phyloP scores from a whole-genome alignment of 2,888 invertebrate genomes.

The Agrotis ipsilon region DNA sequence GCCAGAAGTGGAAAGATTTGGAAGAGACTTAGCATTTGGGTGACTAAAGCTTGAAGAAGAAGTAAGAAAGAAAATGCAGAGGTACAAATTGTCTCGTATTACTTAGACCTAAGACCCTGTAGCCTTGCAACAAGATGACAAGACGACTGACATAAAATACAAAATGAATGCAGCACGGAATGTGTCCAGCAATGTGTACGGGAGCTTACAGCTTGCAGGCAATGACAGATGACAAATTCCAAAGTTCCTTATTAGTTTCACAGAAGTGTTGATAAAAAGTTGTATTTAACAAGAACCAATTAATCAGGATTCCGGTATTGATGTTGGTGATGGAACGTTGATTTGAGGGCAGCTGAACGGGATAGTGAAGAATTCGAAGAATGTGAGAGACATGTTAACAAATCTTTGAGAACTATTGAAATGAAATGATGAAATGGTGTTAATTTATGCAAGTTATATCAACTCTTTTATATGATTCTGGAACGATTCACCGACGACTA shows the following conservation, averaged over 20 bases:
- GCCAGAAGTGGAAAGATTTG: too few relatives aligned
- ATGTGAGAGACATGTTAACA: not conserved
- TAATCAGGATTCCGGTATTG: slow-evolving; percentile 6
- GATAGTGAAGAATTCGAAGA: not conserved
- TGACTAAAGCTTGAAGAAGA: too few relatives aligned
- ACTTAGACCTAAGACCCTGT: too few relatives aligned
- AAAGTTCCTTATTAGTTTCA: slow-evolving; percentile 20
- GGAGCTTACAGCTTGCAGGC: slow-evolving; percentile 38
- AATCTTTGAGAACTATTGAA: too few relatives aligned
- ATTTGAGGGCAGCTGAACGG: not conserved
- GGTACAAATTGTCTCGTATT: too few relatives aligned
- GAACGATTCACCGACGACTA: too few relatives aligned
- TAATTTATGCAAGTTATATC: too few relatives aligned
- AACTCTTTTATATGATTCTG: too few relatives aligned
- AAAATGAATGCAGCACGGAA: slow-evolving; percentile 9
- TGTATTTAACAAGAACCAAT: slow-evolving; percentile 17
- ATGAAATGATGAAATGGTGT: too few relatives aligned
- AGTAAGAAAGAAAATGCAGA: too few relatives aligned
- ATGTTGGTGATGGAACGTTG: not conserved
- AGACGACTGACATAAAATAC: not conserved
- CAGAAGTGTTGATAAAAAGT: slow-evolving; percentile 34
- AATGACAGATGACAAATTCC: slow-evolving; percentile 50
- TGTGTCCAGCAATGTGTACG: slow-evolving; percentile 36
- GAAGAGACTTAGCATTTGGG: too few relatives aligned
- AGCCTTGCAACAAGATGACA: slow-evolving; percentile 5